Conservation (phyloP, 2,888 invertebrate species). For the Meiosimyza platycephala region DNA sequence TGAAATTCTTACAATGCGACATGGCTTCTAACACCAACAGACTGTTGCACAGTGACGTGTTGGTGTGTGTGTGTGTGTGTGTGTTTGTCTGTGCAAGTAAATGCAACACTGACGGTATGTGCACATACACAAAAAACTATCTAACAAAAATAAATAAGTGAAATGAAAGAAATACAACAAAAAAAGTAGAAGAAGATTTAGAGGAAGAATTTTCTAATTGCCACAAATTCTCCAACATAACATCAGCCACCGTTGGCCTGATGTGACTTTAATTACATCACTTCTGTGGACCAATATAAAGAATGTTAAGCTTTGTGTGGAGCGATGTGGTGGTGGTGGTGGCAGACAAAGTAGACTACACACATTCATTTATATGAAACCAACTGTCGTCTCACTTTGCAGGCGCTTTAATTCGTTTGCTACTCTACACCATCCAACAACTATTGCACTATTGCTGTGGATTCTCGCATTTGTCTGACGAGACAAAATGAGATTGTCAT, state of each 20-base stretch:
- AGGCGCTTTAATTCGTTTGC: too few relatives aligned
- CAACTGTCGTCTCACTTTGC: too few relatives aligned
- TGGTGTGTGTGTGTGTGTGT: too few relatives aligned
- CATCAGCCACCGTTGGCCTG: conserved; percentile 32
- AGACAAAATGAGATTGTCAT: not conserved
- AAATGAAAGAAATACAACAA: not conserved
- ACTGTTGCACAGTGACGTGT: conserved; percentile 13
- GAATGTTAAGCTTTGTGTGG: too few relatives aligned
- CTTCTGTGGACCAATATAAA: conserved; percentile 7
- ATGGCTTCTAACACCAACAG: not conserved
- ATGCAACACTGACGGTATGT: not conserved
- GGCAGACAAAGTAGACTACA: too few relatives aligned
- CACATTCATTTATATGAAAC: too few relatives aligned
- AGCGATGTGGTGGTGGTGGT: too few relatives aligned
- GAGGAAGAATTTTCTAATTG: conserved; percentile 31
- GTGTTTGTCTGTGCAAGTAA: not conserved
- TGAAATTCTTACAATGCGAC: conserved; percentile 21
- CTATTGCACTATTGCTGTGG: conserved; percentile 9
- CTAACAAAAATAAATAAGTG: not conserved
- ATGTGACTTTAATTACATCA: conserved; percentile 48
- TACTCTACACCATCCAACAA: not conserved
- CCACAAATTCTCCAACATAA: conserved; percentile 30
- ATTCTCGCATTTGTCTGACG: conserved; percentile 12
- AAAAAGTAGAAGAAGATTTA: not conserved
- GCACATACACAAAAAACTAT: not conserved